These are phyloP conservation scores for Drosophila prosaltans DNA, from an alignment of 1,140 invertebrate species.

Conservation along the genomic window DNA sequence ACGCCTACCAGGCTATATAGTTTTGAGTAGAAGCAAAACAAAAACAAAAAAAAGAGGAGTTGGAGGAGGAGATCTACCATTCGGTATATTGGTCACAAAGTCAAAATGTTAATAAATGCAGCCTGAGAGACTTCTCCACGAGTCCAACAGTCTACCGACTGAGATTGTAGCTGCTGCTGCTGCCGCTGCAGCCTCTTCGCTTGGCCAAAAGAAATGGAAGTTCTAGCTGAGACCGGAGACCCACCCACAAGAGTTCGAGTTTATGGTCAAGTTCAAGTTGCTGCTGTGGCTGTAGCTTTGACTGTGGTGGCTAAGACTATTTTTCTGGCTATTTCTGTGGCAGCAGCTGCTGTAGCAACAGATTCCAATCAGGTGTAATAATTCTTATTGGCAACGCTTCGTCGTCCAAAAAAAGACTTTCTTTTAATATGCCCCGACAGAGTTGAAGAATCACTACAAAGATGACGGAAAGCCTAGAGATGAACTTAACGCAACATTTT, in stretches of 20 bases:
- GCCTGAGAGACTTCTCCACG: conserved; percentile 22
- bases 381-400: conserved; percentile 83
- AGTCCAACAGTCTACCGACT: background rate
- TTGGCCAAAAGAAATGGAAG: conserved; percentile 8
- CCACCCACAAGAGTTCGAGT: conserved; percentile 65
- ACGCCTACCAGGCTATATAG: conserved; percentile 70
- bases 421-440: conserved; percentile 73
- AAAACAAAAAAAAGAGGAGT: background rate
- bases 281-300: conserved; percentile 16
- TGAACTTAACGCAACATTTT: background rate
- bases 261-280: conserved; percentile 75
- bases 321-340: background rate
- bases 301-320: background rate
- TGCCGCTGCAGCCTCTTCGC: conserved; percentile 16
- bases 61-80: conserved; percentile 19
- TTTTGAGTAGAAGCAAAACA: conserved; percentile 24
- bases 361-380: conserved; percentile 83
- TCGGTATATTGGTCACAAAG: conserved; percentile 79
- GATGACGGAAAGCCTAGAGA: conserved; percentile 28
- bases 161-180: conserved; percentile 16
- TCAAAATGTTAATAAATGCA: conserved; percentile 83
- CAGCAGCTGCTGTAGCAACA: conserved; percentile 45
- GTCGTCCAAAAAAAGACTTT: conserved; percentile 63
- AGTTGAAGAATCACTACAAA: conserved; percentile 6
- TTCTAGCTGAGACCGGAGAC: conserved; percentile 43